phyloP scores from a whole-genome alignment of 2,113 vertebrate genomes.

The Tragelaphus strepsiceros region DNA sequence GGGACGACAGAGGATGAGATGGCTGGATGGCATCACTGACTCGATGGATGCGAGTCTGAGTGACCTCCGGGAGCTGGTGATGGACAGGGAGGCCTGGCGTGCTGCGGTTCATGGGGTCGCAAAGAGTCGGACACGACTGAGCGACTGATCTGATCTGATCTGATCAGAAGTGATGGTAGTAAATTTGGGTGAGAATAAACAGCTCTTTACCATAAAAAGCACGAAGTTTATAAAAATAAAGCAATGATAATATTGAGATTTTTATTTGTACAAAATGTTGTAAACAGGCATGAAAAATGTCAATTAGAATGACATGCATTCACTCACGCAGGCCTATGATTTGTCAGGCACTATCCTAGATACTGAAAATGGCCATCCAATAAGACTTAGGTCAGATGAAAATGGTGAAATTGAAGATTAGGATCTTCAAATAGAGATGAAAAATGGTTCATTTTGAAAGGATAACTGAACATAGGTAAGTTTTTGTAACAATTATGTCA shows the following conservation, averaged over 20 bases:
- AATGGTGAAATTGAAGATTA: not conserved
- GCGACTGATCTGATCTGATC: too few species aligned
- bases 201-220: not conserved
- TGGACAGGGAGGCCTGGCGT: too few species aligned
- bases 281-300: not conserved
- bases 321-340: not conserved
- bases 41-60: too few species aligned
- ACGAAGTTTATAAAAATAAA: not conserved
- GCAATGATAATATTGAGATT: not conserved
- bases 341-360: not conserved
- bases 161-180: not conserved
- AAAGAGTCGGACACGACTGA: too few species aligned
- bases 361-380: not conserved
- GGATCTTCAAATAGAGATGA: not conserved
- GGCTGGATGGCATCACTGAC: too few species aligned
- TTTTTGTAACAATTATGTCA: not conserved
- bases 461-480: not conserved
- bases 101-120: too few species aligned
- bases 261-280: not conserved
- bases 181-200: not conserved
- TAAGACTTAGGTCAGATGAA: not conserved
- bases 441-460: slow-evolving; percentile 1
- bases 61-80: too few species aligned
- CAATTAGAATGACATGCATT: not conserved
- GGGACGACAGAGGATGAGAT: too few species aligned